Evolutionary conservation across 37 sponge, comb jelly and placozoan species (phyloP).

Genomic region (Spongilla lacustris): DNA sequence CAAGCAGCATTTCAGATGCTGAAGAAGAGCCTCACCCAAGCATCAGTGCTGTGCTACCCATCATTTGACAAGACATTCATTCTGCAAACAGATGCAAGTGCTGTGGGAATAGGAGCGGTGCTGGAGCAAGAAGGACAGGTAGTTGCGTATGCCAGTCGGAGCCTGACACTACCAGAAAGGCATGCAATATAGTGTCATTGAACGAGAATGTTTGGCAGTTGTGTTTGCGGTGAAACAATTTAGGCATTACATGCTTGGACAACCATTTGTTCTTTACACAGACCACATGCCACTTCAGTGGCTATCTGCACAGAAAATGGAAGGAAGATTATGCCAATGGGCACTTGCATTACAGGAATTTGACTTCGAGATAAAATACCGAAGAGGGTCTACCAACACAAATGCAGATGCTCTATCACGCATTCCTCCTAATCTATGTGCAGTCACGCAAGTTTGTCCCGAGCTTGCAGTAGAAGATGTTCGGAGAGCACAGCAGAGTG

Average conservation of each 20-base stretch:
- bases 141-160: constrained; percentile 49
- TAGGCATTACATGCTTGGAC: constrained; percentile 55
- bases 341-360: constrained; percentile 55
- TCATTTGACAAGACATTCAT: constrained; percentile 27
- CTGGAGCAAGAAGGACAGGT: constrained; percentile 51
- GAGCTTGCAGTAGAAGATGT: background rate
- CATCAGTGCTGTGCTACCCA: constrained; percentile 60
- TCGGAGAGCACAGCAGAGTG: background rate
- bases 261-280: constrained; percentile 25
- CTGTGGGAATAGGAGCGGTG: constrained; percentile 57
- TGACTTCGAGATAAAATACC: constrained; percentile 36
- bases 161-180: constrained; percentile 46
- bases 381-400: constrained; percentile 41
- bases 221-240: constrained; percentile 56
- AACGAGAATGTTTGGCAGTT: constrained; percentile 42
- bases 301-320: constrained; percentile 67
- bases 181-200: constrained; percentile 49
- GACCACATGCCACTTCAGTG: constrained; percentile 64
- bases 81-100: constrained; percentile 77
- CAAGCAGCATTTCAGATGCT: constrained; percentile 36
- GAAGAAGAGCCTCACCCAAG: constrained; percentile 31
- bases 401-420: constrained; percentile 73
- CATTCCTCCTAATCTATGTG: background rate
- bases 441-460: constrained; percentile 1
- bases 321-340: constrained; percentile 53